Percentiles rank a stretch among this genome's conserved stretches.
phyloP scores from a whole-genome alignment of 2,113 vertebrate genomes.

The Cochlearius cochlearius region DNA sequence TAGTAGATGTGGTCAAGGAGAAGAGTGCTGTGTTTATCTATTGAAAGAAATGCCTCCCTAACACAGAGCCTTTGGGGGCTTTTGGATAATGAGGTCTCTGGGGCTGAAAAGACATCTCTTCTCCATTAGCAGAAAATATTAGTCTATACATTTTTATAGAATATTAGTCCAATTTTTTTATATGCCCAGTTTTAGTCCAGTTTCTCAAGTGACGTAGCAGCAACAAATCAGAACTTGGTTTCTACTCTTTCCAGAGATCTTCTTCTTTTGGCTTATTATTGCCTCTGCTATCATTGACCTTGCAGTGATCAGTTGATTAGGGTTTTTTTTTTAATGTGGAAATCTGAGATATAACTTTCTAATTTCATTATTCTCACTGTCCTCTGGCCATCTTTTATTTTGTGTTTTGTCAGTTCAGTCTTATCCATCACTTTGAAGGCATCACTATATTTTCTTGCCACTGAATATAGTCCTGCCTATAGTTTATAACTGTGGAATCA shows the following conservation, averaged over 20 bases:
- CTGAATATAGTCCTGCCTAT: background rate
- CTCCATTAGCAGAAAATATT: slow-evolving; percentile 45
- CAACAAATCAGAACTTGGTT: background rate
- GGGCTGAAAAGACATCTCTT: slow-evolving; percentile 37
- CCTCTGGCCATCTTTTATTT: background rate
- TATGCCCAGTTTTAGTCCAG: background rate
- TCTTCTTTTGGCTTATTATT: background rate
- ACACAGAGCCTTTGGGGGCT: background rate
- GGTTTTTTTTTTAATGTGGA: background rate
- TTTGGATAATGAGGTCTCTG: slow-evolving; percentile 53
- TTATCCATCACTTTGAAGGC: background rate
- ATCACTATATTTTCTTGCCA: background rate
- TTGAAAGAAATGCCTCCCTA: background rate
- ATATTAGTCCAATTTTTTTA: background rate
- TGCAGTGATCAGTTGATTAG: background rate
- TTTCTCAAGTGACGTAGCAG: background rate
- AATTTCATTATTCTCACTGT: background rate
- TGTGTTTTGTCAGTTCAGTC: background rate
- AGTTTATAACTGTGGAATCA: background rate
- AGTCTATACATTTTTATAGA: too few species aligned
- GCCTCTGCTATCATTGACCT: background rate
- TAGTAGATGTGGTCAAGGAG: background rate
- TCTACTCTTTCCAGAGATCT: background rate
- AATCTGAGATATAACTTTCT: background rate
- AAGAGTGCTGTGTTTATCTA: background rate